A percentile compares a stretch with the other conserved stretches of the same genome.
phyloP scores from a whole-genome alignment of 2,888 invertebrate species.

The Rhabditoides inermis region DNA sequence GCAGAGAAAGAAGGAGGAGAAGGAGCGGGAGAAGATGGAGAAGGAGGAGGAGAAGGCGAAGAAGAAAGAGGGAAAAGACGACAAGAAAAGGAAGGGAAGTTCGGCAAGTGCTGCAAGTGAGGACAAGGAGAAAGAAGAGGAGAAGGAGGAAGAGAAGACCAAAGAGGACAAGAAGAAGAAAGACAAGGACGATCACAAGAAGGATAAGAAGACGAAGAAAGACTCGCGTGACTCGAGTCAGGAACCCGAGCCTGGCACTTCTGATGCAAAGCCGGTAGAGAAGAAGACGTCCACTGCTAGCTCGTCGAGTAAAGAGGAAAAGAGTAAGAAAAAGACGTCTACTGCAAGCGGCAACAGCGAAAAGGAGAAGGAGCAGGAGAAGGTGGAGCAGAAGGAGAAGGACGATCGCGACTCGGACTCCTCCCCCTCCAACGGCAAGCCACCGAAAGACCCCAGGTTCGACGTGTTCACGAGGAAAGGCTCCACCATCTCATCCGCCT shows the following conservation, averaged over 20 bases:
- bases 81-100: constrained; percentile 13
- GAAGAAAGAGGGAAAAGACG: constrained; percentile 16
- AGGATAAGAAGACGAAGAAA: constrained; percentile 9
- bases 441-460: no score
- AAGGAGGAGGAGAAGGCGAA: neutral
- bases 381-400: neutral
- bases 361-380: constrained; percentile 4
- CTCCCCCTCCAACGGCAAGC: neutral
- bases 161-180: constrained; percentile 22
- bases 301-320: no score
- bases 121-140: constrained; percentile 19
- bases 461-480: no score
- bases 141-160: constrained; percentile 19
- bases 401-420: neutral
- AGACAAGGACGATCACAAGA: neutral
- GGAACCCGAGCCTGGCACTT: no score
- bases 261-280: no score
- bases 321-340: neutral
- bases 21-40: neutral
- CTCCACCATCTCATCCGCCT: no score
- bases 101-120: no score
- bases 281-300: no score
- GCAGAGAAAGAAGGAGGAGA: constrained; percentile 20
- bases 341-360: neutral
- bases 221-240: no score